Evolutionary conservation across 2,113 vertebrate genomes (phyloP).

Genomic region (Ailuropoda melanoleuca): DNA sequence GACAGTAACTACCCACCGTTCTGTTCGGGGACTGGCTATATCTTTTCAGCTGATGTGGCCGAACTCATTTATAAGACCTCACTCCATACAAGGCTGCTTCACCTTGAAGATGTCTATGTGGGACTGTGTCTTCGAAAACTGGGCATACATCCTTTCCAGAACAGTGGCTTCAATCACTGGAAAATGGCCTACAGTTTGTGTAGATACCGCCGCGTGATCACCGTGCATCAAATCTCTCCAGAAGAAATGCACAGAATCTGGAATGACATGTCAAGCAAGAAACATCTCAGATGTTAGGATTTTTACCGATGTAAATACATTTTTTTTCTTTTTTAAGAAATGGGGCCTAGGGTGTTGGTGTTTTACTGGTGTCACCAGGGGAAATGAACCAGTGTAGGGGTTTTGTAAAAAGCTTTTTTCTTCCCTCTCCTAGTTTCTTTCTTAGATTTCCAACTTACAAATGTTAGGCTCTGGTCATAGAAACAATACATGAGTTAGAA

Average conservation of each 20-base stretch:
- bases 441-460: slow-evolving; percentile 79
- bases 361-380: slow-evolving; percentile 77
- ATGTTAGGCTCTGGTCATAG: slow-evolving; percentile 75
- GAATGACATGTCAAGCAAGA: slow-evolving; percentile 99
- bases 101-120: slow-evolving; percentile 98
- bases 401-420: slow-evolving; percentile 82
- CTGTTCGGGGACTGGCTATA: slow-evolving; percentile 98
- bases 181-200: slow-evolving; percentile 99
- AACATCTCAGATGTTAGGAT: slow-evolving; percentile 96
- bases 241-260: slow-evolving; percentile 99
- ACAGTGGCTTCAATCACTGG: slow-evolving; percentile 99
- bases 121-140: slow-evolving; percentile 97
- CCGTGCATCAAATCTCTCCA: slow-evolving; percentile 98
- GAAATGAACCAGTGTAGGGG: slow-evolving; percentile 75
- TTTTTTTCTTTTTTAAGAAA: slow-evolving; percentile 75
- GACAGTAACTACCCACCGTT: slow-evolving; percentile 98
- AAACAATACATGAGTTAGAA: slow-evolving; percentile 62
- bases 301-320: slow-evolving; percentile 84
- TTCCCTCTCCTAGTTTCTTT: slow-evolving; percentile 71
- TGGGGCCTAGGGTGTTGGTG: slow-evolving; percentile 51
- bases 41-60: slow-evolving; percentile 97
- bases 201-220: slow-evolving; percentile 96
- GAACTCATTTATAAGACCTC: slow-evolving; percentile 99
- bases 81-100: slow-evolving; percentile 96
- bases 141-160: slow-evolving; percentile 98